Evolutionary conservation across 2,888 invertebrate genomes (phyloP), one percentile per base, ranked within the genome.

Genomic region (Hetaerina titia): DNA sequence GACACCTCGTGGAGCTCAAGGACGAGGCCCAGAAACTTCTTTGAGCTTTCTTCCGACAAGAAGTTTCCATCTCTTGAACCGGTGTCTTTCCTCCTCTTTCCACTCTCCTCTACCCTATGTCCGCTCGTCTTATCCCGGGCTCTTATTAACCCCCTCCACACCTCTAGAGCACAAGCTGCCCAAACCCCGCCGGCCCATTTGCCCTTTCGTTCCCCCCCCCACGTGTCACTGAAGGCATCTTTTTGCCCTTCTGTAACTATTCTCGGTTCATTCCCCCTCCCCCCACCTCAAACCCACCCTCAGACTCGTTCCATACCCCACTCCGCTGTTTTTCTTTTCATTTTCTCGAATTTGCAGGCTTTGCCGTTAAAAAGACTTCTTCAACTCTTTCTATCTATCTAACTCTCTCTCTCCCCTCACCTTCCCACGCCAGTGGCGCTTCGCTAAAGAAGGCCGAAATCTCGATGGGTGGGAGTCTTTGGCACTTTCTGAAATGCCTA

Each of bases 1-100:
- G 56, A 56, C 92, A 69, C 92, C 92, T 22, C 45, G 19, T 81
- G 11, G 22, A 45, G 64, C 58, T 90, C 74, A 69, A 81, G 81
- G 81, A 25, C 57, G 90, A 45, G 45, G 45, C 92, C 22, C 64
- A 69, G 92, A 92, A 92, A 92, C 92, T 92, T 92, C 69, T 92
- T 69, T 92, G 92, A 92, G 92, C 22, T 69, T 69, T 63, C 90
- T 81, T 74, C 92, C 56, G 69, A 92, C 92, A 92, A 92, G 92
- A 92, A 92, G 92, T 92, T 92, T 92, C 69, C 69, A 57, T 31
- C 89, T 22, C 89, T 58, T 89, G 19, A 6, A 81, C 31, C 31
- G 13, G 9, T n/a, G 22, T 7, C 69, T n/a, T 8, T 69, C 17
- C n/a, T n/a, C 31, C 22, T 9, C 31, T 81, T 69, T 81, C 25